Evolutionary conservation across 2,113 vertebrate genomes (phyloP).

Genomic region (Rhinolophus ferrumequinum): DNA sequence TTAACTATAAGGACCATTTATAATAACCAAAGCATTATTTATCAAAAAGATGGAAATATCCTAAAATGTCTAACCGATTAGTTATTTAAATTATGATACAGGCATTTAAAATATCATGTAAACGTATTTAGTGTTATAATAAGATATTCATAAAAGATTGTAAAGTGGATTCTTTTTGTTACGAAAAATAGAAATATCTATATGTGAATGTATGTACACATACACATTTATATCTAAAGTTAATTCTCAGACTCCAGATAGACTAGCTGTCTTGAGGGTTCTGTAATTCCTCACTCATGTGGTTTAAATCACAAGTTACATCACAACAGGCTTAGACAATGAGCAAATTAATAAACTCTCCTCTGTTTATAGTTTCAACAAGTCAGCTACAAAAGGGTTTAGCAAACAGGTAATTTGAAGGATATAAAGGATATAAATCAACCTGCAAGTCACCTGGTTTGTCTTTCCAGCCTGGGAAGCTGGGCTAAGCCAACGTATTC

Average conservation of each 20-base stretch:
- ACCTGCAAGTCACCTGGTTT: not conserved
- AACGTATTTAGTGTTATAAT: not conserved
- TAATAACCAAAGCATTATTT: not conserved
- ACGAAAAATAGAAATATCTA: not conserved
- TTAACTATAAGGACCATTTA: not conserved
- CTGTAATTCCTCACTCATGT: not conserved
- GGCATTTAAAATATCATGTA: not conserved
- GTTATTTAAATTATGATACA: conserved; percentile 15
- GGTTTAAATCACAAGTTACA: not conserved
- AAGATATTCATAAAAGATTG: not conserved
- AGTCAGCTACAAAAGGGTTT: not conserved
- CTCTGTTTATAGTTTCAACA: not conserved
- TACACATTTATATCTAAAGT: not conserved
- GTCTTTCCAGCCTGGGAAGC: not conserved
- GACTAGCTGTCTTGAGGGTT: not conserved
- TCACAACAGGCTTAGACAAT: not conserved
- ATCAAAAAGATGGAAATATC: conserved; percentile 1
- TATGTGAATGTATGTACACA: not conserved
- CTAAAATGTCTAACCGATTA: not conserved
- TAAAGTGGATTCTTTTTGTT: not conserved
- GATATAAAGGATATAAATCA: not conserved
- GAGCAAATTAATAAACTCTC: not conserved
- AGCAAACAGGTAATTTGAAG: not conserved
- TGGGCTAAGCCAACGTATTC: not conserved
- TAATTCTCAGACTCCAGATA: not conserved